Evolutionary conservation across 1,140 invertebrate species (phyloP), one percentile per base, ranked within the genome.

Genomic region (Helicorthomorpha holstii): DNA sequence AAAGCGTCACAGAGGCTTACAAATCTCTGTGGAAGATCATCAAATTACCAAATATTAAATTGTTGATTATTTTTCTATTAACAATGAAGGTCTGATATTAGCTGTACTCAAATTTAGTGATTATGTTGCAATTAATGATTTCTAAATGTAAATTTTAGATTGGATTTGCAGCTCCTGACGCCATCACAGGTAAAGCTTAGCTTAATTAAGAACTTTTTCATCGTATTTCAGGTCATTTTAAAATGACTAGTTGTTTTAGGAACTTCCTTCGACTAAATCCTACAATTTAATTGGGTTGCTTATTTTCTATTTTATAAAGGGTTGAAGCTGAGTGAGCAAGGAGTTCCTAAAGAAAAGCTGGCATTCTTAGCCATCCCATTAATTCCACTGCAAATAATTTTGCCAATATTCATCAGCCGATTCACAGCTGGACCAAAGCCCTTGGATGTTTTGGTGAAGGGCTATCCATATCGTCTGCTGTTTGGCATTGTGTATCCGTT

Each of bases 81-180:
- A 97, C 93, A 14, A 80, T 80, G 10, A 97, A 97, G 76, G 87
- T 93, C 71, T 41, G 38, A 19, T 12, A 41, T 19, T 12, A 41
- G 38, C 12, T 41, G 38, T 12, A 41, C 12, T 41, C 19, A 41
- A 19, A 41, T 41, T 19, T 41, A 41, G 19, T 19, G 38, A 12
- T 19, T 19, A 41, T 19, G 38, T 19, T 19, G 38, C 19, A 41
- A 2, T 23, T 45, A 10, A 48, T n/a, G n/a, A n/a, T n/a, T n/a
- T n/a, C n/a, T n/a, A n/a, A n/a, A n/a, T n/a, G 55, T 56, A 38
- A 58, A 52, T 71, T 72, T 59, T 62, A 93, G 88, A 79, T 96
- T 58, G 91, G 89, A 19, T 98, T 98, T 73, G 83, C 89, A 49
- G 88, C 93, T n/a, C 82, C 85, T 56, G 96, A 99, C 73, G 79